These are phyloP conservation scores for Sceloporus undulatus DNA, from an alignment of 2,113 vertebrate genomes.

Conservation along the genomic window DNA sequence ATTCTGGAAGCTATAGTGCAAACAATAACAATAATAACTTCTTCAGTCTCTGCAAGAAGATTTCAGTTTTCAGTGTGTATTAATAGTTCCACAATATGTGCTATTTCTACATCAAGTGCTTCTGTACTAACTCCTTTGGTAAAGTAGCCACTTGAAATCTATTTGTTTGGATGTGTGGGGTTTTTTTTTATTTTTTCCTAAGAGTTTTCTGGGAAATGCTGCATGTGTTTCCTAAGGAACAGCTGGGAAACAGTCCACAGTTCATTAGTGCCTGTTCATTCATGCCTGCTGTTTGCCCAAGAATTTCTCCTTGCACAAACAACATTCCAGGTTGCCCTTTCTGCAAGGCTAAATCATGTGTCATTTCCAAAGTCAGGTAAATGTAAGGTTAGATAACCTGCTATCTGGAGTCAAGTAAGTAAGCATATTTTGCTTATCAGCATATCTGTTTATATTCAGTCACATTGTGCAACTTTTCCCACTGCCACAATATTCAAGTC, in stretches of 20 bases:
- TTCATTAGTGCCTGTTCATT: not conserved
- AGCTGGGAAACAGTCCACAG: not conserved
- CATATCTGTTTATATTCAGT: not conserved
- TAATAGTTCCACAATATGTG: not conserved
- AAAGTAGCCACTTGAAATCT: not conserved
- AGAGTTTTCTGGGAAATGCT: not conserved
- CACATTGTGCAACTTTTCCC: not conserved
- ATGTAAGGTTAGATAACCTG: not conserved
- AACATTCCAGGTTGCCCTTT: not conserved
- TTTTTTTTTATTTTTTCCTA: not conserved
- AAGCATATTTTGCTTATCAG: not conserved
- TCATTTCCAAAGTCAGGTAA: not conserved
- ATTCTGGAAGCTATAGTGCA: not conserved
- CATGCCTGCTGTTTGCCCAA: not conserved
- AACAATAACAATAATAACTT: not conserved
- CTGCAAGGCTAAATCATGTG: not conserved
- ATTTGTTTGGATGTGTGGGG: not conserved
- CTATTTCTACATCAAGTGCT: not conserved
- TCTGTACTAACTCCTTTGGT: not conserved
- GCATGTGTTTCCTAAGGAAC: not conserved
- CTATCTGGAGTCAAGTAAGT: not conserved
- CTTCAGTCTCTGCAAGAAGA: too few species aligned
- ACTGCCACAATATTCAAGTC: not conserved
- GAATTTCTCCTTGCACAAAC: not conserved
- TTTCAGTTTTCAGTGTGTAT: not conserved